Evolutionary conservation across 2,888 invertebrate genomes (phyloP), one percentile per base, ranked within the genome.

Genomic region (Germaria angustata): DNA sequence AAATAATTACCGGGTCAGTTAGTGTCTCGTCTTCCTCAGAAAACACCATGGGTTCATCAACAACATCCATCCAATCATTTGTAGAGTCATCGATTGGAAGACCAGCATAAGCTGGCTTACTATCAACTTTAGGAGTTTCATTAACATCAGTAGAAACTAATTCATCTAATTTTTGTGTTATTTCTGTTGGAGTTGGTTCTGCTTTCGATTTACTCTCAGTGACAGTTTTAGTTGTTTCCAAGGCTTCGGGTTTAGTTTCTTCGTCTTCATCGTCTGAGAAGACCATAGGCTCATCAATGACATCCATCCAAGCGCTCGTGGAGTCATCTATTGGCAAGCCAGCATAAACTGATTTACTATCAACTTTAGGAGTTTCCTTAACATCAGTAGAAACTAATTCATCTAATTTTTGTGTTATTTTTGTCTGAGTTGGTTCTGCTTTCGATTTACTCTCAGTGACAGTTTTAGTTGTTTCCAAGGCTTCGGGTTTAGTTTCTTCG

Each of bases 231-330:
- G 41, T 51, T 41, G 34, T 59, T 44, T n/a, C 11, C 6, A 15
- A 1, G 11, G 9, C 28, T 20, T 57, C 41, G 39, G 5, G 2
- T 0, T 34, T 20, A 22, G 2, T 13, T 17, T 15, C 0, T 65
- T 41, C 65, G 51, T 79, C 88, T 65, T 89, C 88, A 44, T 88
- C 87, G 1, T 90, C 90, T 1, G 88, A 86, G 65, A 87, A 85
- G 4, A 80, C 79, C 66, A 87, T 86, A 2, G 88, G 87, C 20
- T 88, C 88, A 22, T 77, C 76, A 0, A 68, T 39, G 1, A 77
- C 51, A 15, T 77, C 57, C 59, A 77, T 68, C 68, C 59, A 68
- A 68, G 66, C 69, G 28, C 69, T 86, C 0, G 85, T 71, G 3
- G 85, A 77, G 2, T 82, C 84, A 28, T 80, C 80, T 7, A 87